Percentiles rank a stretch among this genome's conserved stretches.
Conservation (phyloP, 2,113 vertebrate genomes). For the Mionectes macconnelli region DNA sequence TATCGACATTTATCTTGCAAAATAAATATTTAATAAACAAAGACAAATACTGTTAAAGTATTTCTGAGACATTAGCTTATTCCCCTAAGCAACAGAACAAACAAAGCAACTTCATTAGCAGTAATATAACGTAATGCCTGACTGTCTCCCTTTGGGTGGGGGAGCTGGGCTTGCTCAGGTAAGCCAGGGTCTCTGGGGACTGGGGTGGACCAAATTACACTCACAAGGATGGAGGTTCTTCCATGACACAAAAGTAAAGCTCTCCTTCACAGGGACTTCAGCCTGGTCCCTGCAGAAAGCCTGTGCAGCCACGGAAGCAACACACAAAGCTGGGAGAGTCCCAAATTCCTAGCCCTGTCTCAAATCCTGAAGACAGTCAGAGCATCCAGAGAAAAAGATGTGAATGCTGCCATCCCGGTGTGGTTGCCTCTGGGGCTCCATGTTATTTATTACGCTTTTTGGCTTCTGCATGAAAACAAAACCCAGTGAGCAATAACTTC, state of each 20-base stretch:
- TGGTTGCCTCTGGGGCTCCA: background rate
- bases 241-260: background rate
- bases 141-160: background rate
- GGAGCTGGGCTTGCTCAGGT: background rate
- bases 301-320: background rate
- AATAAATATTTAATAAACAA: constrained; percentile 58
- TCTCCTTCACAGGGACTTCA: background rate
- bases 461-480: background rate
- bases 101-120: constrained; percentile 44
- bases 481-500: background rate
- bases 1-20: background rate
- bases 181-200: background rate
- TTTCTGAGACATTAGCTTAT: constrained; percentile 17
- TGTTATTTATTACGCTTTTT: background rate
- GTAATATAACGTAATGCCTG: background rate
- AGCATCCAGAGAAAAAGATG: background rate
- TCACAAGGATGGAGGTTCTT: background rate
- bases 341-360: background rate
- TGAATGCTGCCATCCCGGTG: accelerated
- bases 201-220: background rate
- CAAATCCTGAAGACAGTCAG: background rate
- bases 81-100: constrained; percentile 18
- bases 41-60: constrained; percentile 9
- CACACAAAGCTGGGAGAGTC: background rate
- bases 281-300: background rate